Evolutionary conservation across 2,113 vertebrate species (phyloP).

Genomic region (Electrona antarctica): DNA sequence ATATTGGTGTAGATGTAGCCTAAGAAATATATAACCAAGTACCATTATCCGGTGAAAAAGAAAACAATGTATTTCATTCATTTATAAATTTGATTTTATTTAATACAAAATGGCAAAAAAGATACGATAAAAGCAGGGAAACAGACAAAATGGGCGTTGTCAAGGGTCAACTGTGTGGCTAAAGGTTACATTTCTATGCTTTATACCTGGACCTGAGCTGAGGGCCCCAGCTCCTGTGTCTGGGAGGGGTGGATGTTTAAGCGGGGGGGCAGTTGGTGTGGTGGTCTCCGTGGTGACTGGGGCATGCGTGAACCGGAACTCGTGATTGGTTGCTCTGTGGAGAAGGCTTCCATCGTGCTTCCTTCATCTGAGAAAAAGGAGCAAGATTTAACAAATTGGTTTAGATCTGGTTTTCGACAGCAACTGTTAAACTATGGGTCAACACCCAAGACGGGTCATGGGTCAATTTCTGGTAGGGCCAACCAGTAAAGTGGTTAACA

Average conservation of each 20-base stretch:
- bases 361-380: slow-evolving; percentile 79
- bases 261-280: slow-evolving; percentile 87
- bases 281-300: slow-evolving; percentile 87
- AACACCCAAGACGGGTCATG: neutral
- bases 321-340: slow-evolving; percentile 85
- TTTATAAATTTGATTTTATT: too few species aligned
- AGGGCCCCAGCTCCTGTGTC: slow-evolving; percentile 88
- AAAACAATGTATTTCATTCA: too few species aligned
- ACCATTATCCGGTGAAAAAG: too few species aligned
- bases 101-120: too few species aligned
- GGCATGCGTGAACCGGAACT: slow-evolving; percentile 87
- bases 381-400: neutral
- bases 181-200: neutral
- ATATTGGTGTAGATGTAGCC: too few species aligned
- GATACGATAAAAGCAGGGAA: too few species aligned
- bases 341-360: slow-evolving; percentile 81
- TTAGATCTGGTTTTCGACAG: neutral
- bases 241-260: slow-evolving; percentile 87
- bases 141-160: too few species aligned
- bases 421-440: neutral
- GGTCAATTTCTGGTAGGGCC: neutral
- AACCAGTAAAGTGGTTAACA: neutral
- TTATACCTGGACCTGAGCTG: slow-evolving; percentile 82
- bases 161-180: too few species aligned
- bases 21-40: too few species aligned